These are phyloP conservation scores for Marmota flaviventris DNA, from an alignment of 2,113 vertebrate genomes.

Conservation along the genomic window DNA sequence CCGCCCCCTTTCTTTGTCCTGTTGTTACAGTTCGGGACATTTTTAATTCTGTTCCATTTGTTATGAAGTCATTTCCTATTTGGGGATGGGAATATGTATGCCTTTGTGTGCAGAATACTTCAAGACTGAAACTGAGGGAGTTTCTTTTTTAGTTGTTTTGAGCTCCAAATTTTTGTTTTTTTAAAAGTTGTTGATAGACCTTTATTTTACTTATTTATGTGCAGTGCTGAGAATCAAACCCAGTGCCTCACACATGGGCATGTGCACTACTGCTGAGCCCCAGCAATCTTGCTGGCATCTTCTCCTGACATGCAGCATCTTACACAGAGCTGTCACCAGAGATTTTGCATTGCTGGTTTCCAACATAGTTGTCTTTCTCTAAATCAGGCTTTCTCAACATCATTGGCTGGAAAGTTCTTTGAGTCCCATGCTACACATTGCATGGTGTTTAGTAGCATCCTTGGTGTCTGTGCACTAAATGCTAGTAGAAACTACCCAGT, in stretches of 20 bases:
- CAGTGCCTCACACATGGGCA: no score
- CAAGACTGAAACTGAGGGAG: background rate
- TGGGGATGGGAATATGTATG: background rate
- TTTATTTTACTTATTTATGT: no score
- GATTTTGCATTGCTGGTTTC: background rate
- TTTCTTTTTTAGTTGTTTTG: constrained; percentile 38
- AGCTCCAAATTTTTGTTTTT: background rate
- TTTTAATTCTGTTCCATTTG: constrained; percentile 50
- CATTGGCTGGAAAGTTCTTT: background rate
- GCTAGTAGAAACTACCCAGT: background rate
- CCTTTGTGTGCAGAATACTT: constrained; percentile 9
- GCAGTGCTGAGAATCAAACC: no score
- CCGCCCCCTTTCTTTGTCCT: no score
- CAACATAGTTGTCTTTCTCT: background rate
- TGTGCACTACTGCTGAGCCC: no score
- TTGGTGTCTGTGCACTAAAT: background rate
- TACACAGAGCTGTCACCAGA: background rate
- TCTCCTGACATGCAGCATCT: background rate
- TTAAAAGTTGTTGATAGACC: no score
- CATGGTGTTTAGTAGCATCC: background rate
- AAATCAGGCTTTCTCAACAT: background rate
- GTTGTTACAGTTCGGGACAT: background rate
- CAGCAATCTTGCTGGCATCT: background rate
- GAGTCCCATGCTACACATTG: background rate
- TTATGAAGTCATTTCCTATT: constrained; percentile 55